phyloP scores from a whole-genome alignment of 2,888 invertebrate genomes.

The Stramonita haemastoma region DNA sequence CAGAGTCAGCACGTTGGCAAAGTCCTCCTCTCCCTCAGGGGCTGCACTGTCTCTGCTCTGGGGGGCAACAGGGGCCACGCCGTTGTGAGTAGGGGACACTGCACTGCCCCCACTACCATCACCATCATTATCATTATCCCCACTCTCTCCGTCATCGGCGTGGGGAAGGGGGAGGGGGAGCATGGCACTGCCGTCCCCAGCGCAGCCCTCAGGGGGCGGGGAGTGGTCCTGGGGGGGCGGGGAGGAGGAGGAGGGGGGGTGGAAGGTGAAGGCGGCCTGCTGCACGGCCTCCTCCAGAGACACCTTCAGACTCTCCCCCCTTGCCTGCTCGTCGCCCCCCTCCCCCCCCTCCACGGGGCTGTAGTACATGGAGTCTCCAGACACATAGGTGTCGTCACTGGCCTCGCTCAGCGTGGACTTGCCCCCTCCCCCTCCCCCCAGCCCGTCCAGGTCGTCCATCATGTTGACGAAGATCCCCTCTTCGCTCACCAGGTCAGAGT shows the following conservation, averaged over 20 bases:
- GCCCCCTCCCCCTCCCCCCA: constrained; percentile 50
- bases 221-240: not conserved
- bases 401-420: constrained; percentile 58
- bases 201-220: not conserved
- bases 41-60: not conserved
- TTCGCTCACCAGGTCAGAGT: constrained; percentile 55
- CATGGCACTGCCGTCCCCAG: not conserved
- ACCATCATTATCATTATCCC: not conserved
- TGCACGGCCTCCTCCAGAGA: constrained; percentile 46
- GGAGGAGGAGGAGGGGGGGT: not conserved
- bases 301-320: not conserved
- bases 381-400: constrained; percentile 56
- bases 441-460: constrained; percentile 62
- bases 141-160: constrained; percentile 2
- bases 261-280: constrained; percentile 32
- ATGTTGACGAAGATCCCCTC: constrained; percentile 70
- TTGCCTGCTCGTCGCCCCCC: constrained; percentile 37
- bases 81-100: not conserved
- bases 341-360: constrained; percentile 46
- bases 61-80: not conserved
- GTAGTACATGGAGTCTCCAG: constrained; percentile 52
- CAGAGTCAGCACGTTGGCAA: too few species aligned
- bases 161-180: constrained; percentile 16
- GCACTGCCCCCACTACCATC: not conserved
- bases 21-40: too few species aligned